phyloP scores from a whole-genome alignment of 2,113 vertebrate species.

The Xiphophorus maculatus region DNA sequence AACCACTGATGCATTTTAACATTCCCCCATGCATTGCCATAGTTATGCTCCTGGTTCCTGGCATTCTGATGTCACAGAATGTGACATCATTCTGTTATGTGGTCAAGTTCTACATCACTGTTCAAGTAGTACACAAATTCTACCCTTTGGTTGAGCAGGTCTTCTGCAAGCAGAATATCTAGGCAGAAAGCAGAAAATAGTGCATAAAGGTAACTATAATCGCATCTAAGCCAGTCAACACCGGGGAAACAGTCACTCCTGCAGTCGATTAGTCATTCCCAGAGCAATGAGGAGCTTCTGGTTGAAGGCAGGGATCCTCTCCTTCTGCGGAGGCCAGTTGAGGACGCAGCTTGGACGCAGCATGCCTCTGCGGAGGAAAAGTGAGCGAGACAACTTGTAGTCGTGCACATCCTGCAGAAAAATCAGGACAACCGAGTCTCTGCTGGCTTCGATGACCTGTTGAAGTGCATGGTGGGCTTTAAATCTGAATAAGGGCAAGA shows the following conservation, averaged over 20 bases:
- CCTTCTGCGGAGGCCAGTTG: conserved; percentile 88
- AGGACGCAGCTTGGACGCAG: conserved; percentile 87
- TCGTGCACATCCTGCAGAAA: conserved; percentile 92
- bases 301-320: conserved; percentile 85
- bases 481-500: conserved; percentile 80
- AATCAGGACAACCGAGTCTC: conserved; percentile 90
- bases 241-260: conserved; percentile 27
- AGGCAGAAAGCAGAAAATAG: no score
- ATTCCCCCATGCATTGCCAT: neutral
- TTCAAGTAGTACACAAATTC: neutral
- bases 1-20: neutral
- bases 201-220: no score
- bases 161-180: neutral
- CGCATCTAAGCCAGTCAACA: no score
- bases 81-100: no score
- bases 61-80: neutral
- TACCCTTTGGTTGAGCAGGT: neutral
- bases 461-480: conserved; percentile 90
- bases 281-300: conserved; percentile 89
- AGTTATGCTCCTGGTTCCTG: neutral
- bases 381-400: conserved; percentile 85
- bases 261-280: conserved; percentile 82
- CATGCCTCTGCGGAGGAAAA: conserved; percentile 92
- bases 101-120: neutral
- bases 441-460: conserved; percentile 90